These are phyloP conservation scores for Brachyptera risi DNA, from an alignment of 2,888 invertebrate species.

Conservation along the genomic window DNA sequence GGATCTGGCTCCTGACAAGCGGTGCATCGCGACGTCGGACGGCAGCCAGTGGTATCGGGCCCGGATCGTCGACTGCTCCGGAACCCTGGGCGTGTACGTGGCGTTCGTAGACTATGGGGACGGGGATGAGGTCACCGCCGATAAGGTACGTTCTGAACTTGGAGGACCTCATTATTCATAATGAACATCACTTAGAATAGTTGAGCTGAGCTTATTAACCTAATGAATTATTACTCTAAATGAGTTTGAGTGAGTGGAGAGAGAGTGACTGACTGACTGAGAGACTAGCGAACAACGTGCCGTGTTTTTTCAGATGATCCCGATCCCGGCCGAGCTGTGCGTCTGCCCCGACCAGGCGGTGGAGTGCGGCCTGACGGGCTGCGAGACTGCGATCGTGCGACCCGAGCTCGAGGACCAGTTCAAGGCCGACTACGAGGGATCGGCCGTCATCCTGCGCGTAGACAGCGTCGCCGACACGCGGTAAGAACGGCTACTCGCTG, in stretches of 20 bases:
- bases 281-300: no score
- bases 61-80: constrained; percentile 44
- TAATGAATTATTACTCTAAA: no score
- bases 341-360: constrained; percentile 43
- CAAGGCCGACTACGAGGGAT: constrained; percentile 35
- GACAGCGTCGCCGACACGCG: constrained; percentile 45
- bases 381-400: constrained; percentile 30
- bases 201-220: no score
- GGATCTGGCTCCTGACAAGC: constrained; percentile 44
- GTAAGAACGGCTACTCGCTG: not conserved
- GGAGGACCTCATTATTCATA: no score
- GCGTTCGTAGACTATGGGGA: constrained; percentile 49
- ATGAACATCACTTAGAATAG: no score
- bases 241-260: no score
- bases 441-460: constrained; percentile 46
- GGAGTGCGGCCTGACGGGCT: constrained; percentile 39
- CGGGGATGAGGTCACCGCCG: constrained; percentile 43
- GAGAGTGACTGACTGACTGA: no score
- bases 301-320: constrained; percentile 55
- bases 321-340: constrained; percentile 51
- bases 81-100: constrained; percentile 41
- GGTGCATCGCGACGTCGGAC: constrained; percentile 47
- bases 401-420: constrained; percentile 27
- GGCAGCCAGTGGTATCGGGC: constrained; percentile 47
- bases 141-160: no score